Conservation (phyloP, 2,888 invertebrate species). For the Pristionchus fissidentatus region DNA sequence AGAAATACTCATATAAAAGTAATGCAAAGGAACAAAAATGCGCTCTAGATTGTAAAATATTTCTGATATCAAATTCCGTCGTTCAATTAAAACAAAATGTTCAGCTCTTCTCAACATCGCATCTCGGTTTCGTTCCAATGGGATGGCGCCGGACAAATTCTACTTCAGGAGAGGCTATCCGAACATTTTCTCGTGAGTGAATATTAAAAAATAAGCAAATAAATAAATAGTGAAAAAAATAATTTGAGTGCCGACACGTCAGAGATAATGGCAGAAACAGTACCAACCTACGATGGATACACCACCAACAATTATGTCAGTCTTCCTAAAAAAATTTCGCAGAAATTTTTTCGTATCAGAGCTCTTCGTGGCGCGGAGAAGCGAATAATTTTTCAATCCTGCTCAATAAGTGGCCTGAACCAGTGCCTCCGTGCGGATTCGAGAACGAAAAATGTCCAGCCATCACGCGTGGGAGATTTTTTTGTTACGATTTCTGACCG, state of each 20-base stretch:
- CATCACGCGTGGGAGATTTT: constrained; percentile 34
- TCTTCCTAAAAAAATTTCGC: not conserved
- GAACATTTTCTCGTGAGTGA: not conserved
- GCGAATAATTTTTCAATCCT: not conserved
- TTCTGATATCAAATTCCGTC: not conserved
- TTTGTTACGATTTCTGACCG: not conserved
- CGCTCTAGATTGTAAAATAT: not conserved
- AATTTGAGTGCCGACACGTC: not conserved
- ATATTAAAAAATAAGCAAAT: not conserved
- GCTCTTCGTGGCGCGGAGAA: not conserved
- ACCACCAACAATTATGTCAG: constrained; percentile 6
- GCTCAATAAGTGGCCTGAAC: constrained; percentile 48
- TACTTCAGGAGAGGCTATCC: constrained; percentile 20
- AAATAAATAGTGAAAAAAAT: not conserved
- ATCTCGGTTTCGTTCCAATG: not conserved
- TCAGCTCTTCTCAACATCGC: not conserved
- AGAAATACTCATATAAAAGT: not conserved
- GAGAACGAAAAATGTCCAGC: constrained; percentile 53
- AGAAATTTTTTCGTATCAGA: not conserved
- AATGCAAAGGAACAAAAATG: not conserved
- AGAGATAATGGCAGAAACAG: not conserved
- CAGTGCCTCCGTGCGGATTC: constrained; percentile 59
- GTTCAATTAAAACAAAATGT: not conserved
- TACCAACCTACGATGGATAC: not conserved
- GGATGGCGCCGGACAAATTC: constrained; percentile 11